Percentiles rank a stretch among this genome's conserved stretches.
These are phyloP conservation scores for Netelia melanura DNA, from an alignment of 2,888 invertebrate genomes.

Conservation along the genomic window DNA sequence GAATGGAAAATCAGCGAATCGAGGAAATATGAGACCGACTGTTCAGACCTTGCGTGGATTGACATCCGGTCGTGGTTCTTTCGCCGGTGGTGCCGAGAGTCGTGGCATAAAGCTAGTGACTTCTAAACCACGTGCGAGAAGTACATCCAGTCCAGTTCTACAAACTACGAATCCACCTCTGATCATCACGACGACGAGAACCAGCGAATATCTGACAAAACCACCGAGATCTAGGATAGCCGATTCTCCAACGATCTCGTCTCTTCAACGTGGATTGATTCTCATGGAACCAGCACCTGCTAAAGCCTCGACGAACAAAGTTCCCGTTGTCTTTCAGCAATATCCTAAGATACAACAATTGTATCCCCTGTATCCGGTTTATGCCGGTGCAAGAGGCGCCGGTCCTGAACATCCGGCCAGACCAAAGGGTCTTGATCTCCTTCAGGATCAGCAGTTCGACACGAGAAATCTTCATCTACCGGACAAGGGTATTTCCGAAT, in stretches of 20 bases:
- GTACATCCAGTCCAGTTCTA: conserved; percentile 74
- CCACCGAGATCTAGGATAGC: conserved; percentile 73
- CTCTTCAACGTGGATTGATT: conserved; percentile 82
- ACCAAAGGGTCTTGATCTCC: conserved; percentile 81
- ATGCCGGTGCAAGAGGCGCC: conserved; percentile 79
- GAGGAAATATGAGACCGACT: conserved; percentile 86
- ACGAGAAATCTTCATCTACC: conserved; percentile 78
- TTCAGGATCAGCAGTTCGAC: conserved; percentile 82
- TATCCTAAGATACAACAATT: conserved; percentile 92
- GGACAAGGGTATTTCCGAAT: conserved; percentile 76
- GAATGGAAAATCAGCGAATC: conserved; percentile 79
- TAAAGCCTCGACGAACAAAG: conserved; percentile 85
- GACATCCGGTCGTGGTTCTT: conserved; percentile 80
- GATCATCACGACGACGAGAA: conserved; percentile 58
- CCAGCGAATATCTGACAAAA: conserved; percentile 50
- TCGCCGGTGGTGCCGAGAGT: conserved; percentile 67
- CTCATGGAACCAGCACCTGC: conserved; percentile 82
- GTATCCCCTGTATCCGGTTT: conserved; percentile 87
- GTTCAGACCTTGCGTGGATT: conserved; percentile 86
- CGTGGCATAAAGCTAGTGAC: conserved; percentile 69
- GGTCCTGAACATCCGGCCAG: conserved; percentile 79
- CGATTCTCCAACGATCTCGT: conserved; percentile 77
- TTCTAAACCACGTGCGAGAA: conserved; percentile 76
- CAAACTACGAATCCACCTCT: conserved; percentile 68
- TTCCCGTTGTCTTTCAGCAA: conserved; percentile 90